Conservation (phyloP, 2,888 invertebrate genomes). For the Chesias legatella region DNA sequence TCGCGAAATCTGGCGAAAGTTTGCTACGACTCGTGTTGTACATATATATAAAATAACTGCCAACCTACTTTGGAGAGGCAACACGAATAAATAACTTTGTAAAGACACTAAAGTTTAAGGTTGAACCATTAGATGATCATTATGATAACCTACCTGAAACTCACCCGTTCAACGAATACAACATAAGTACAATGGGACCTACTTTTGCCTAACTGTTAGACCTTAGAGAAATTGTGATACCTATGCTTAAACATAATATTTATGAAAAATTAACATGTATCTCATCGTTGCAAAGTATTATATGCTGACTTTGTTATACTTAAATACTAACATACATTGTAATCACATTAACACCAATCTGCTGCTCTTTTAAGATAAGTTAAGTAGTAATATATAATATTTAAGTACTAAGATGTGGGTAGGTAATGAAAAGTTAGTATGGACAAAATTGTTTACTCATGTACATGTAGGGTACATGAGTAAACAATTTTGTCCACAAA, state of each 20-base stretch:
- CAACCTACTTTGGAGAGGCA: no score
- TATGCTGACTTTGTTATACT: neutral
- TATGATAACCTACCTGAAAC: conserved; percentile 2
- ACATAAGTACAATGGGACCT: conserved; percentile 59
- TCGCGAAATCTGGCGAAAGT: no score
- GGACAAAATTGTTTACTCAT: no score
- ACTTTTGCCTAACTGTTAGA: conserved; percentile 61
- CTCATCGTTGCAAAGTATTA: conserved; percentile 16
- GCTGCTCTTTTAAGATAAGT: neutral
- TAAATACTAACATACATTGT: neutral
- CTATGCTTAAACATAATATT: conserved; percentile 44
- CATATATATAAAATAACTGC: no score
- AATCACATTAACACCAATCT: conserved; percentile 7
- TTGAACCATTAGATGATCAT: neutral
- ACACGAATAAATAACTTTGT: no score
- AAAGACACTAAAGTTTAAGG: no score
- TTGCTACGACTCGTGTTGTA: no score
- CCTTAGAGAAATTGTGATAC: conserved; percentile 49
- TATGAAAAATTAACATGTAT: conserved; percentile 22
- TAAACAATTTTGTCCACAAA: no score
- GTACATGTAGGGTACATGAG: no score
- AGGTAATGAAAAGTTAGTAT: no score
- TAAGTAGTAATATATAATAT: no score
- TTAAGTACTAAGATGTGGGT: no score
- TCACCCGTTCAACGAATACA: conserved; percentile 42